Evolutionary conservation across 2,888 invertebrate genomes (phyloP).

Genomic region (Drosophila neotestacea): DNA sequence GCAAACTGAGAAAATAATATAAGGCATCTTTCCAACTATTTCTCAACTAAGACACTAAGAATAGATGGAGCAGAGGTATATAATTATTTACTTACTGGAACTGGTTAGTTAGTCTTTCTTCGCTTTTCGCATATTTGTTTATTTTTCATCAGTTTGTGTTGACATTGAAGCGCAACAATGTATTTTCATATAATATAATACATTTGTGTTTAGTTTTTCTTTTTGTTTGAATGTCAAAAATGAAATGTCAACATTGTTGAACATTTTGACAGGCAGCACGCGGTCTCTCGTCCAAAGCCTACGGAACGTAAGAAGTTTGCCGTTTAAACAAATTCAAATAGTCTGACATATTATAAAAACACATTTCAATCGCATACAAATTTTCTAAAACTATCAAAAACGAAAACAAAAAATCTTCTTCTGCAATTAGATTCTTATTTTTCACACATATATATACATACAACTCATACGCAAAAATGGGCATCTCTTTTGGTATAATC

Average conservation of each 20-base stretch:
- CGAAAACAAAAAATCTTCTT: conserved; percentile 21
- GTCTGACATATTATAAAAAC: conserved; percentile 24
- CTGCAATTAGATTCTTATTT: conserved; percentile 30
- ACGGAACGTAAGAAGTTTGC: not conserved
- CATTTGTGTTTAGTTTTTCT: not conserved
- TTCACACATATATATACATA: conserved; percentile 6
- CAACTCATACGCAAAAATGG: conserved; percentile 13
- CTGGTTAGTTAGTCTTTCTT: too few species aligned
- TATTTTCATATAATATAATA: not conserved
- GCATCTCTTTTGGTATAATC: conserved; percentile 15
- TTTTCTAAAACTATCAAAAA: conserved; percentile 35
- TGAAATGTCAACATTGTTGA: conserved; percentile 17
- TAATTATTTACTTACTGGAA: not conserved
- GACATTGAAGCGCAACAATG: not conserved
- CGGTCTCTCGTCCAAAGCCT: conserved; percentile 40
- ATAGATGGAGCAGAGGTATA: not conserved
- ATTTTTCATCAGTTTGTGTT: not conserved
- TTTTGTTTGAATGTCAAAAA: conserved; percentile 17
- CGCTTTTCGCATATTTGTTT: not conserved
- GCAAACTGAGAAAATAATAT: not conserved
- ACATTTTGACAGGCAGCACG: conserved; percentile 68
- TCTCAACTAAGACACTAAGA: too few species aligned
- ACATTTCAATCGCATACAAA: conserved; percentile 21
- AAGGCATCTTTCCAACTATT: not conserved
- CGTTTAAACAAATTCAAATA: not conserved